These are phyloP conservation scores for Eurytoma adleriae DNA, from an alignment of 2,888 invertebrate species.

Conservation along the genomic window DNA sequence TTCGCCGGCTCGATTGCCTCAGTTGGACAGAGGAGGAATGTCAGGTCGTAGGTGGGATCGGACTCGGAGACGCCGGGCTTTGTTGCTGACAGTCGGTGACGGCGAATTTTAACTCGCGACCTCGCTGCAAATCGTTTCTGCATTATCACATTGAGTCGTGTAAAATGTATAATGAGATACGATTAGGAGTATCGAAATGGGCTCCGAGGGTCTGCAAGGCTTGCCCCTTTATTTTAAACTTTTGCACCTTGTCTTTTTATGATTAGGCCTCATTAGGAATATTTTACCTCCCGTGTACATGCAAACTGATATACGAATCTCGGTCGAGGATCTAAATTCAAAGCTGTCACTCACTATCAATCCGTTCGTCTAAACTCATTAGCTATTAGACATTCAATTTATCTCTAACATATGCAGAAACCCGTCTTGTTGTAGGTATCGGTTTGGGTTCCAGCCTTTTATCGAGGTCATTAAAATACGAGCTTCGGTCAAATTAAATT, in stretches of 20 bases:
- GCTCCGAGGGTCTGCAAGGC: too few relatives aligned
- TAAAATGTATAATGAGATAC: too few relatives aligned
- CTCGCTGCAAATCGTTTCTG: too few relatives aligned
- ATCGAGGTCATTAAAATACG: too few relatives aligned
- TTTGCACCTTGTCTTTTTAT: not conserved
- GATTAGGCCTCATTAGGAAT: constrained; percentile 19
- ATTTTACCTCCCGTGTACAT: constrained; percentile 15
- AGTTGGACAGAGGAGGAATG: not conserved
- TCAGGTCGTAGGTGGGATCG: not conserved
- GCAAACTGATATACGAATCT: constrained; percentile 11
- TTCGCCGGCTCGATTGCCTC: not conserved
- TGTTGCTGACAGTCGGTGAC: not conserved
- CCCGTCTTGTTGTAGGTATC: not conserved
- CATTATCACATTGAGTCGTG: too few relatives aligned
- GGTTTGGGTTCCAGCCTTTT: not conserved
- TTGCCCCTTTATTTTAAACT: too few relatives aligned
- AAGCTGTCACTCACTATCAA: constrained; percentile 21
- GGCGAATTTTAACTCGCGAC: too few relatives aligned
- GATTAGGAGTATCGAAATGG: too few relatives aligned
- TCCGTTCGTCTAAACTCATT: constrained; percentile 10
- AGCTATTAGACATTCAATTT: constrained; percentile 13
- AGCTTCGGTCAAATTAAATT: too few relatives aligned
- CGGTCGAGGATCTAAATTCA: constrained; percentile 4
- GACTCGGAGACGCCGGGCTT: not conserved
- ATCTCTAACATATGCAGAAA: not conserved